phyloP scores from a whole-genome alignment of 2,888 invertebrate species.

The Eilema sororculum region DNA sequence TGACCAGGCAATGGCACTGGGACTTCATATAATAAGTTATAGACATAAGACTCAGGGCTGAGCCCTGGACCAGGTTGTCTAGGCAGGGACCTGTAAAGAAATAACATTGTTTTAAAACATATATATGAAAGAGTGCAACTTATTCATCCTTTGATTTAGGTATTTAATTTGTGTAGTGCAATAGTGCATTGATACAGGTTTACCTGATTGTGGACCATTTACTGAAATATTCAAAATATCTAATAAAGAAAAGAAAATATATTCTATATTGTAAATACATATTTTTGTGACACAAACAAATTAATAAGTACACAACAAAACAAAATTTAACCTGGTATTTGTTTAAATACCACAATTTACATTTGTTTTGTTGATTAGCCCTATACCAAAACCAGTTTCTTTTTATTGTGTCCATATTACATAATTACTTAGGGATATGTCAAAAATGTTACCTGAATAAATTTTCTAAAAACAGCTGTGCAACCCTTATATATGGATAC shows the following conservation, averaged over 20 bases:
- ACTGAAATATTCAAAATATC: too few relatives aligned
- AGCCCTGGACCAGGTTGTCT: conserved; percentile 92
- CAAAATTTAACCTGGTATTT: too few relatives aligned
- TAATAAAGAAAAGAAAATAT: too few relatives aligned
- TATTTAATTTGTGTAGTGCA: neutral
- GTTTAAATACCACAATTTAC: too few relatives aligned
- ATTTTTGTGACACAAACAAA: too few relatives aligned
- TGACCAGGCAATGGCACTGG: conserved; percentile 96
- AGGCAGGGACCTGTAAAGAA: conserved; percentile 90
- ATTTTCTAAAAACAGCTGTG: conserved; percentile 94
- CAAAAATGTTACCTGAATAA: conserved; percentile 90
- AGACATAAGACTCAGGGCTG: conserved; percentile 97
- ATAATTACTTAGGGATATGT: neutral
- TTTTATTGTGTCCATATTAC: too few relatives aligned
- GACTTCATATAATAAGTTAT: conserved; percentile 97
- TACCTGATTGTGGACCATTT: too few relatives aligned
- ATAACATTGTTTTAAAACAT: neutral
- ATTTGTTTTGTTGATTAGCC: too few relatives aligned
- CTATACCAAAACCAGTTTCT: too few relatives aligned
- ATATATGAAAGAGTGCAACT: neutral
- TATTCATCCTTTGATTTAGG: neutral
- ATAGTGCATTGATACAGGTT: too few relatives aligned
- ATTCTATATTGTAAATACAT: too few relatives aligned
- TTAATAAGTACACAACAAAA: too few relatives aligned
- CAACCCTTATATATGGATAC: conserved; percentile 95